phyloP scores from a whole-genome alignment of 2,113 vertebrate genomes.

The Micromys minutus region DNA sequence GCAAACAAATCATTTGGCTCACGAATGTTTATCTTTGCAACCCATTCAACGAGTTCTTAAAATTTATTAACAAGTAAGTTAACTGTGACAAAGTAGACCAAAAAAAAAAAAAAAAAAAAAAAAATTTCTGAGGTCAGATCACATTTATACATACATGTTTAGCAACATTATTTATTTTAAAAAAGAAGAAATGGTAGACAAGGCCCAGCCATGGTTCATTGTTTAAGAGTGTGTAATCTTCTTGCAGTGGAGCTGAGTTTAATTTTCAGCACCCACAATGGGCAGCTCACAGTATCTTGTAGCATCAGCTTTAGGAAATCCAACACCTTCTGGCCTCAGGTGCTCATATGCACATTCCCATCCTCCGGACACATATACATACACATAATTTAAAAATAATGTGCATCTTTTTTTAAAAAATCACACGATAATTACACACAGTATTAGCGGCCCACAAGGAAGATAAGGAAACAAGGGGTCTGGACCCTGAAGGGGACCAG shows the following conservation, averaged over 20 bases:
- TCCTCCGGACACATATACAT: neutral
- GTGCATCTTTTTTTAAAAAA: neutral
- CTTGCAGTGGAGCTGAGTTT: neutral
- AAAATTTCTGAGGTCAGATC: neutral
- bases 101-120: constrained; percentile 2
- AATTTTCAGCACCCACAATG: neutral
- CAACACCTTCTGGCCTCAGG: neutral
- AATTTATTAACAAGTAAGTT: neutral
- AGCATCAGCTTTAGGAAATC: neutral
- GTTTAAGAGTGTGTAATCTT: neutral
- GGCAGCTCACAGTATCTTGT: neutral
- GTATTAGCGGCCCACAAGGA: neutral
- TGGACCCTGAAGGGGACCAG: neutral
- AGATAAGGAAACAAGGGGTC: neutral
- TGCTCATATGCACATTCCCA: neutral
- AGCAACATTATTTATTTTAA: neutral
- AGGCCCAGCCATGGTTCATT: neutral
- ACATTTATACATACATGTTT: neutral
- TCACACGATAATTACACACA: neutral
- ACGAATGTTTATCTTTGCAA: no score
- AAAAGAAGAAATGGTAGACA: neutral
- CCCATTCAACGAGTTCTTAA: no score
- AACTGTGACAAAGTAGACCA: neutral
- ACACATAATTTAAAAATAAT: neutral
- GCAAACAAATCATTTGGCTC: no score